Conservation (phyloP, 2,113 vertebrate species). For the Haplochromis burtoni region DNA sequence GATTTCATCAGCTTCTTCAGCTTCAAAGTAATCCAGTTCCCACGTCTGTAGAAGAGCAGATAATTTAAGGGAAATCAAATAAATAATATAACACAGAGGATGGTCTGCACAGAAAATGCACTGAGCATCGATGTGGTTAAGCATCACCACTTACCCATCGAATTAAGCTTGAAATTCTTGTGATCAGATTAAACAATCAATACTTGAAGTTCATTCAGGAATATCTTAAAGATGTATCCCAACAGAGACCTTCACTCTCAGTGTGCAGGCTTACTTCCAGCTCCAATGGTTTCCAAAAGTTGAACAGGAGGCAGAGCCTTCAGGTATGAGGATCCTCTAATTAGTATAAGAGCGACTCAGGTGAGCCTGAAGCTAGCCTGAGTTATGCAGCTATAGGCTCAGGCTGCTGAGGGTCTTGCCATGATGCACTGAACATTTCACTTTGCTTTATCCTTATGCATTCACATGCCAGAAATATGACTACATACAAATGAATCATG, state of each 20-base stretch:
- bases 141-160: neutral
- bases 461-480: neutral
- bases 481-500: neutral
- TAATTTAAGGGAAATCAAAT: neutral
- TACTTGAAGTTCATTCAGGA: neutral
- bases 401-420: neutral
- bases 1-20: conserved; percentile 96
- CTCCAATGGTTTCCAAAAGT: neutral
- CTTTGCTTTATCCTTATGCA: neutral
- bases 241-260: fast-evolving
- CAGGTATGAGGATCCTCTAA: neutral
- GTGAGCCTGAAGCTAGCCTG: neutral
- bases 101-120: neutral
- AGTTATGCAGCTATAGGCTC: neutral
- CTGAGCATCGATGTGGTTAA: neutral
- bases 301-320: neutral
- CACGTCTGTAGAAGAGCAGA: conserved; percentile 73
- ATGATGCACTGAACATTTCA: neutral
- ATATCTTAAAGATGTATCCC: neutral
- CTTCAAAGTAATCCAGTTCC: conserved; percentile 96
- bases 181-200: neutral
- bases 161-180: neutral
- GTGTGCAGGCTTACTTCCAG: neutral
- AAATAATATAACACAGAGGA: neutral
- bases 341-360: neutral